Evolutionary conservation across 2,113 vertebrate genomes (phyloP).

Genomic region (Dipodomys ordii): DNA sequence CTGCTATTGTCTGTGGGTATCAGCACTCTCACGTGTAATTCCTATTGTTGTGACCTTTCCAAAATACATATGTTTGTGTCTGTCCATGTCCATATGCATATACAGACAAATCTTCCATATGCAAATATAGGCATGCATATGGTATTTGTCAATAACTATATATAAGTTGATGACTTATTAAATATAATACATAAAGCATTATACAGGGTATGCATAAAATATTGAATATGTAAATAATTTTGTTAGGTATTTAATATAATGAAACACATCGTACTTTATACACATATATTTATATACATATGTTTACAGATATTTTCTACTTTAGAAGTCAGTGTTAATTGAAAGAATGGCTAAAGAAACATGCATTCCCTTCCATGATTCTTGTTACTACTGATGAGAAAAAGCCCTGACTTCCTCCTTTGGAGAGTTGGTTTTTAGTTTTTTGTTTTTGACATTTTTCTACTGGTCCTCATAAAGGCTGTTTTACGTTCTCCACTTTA

Average conservation of each 20-base stretch:
- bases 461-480: neutral
- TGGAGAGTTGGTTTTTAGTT: neutral
- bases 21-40: neutral
- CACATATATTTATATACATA: neutral
- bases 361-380: neutral
- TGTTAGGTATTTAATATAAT: neutral
- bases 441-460: neutral
- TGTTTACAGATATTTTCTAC: neutral
- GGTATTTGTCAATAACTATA: neutral
- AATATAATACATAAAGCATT: neutral
- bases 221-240: neutral
- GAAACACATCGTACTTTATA: too few species aligned
- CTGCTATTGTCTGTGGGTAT: neutral
- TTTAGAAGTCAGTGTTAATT: neutral
- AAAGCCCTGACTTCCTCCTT: neutral
- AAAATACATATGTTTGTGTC: neutral
- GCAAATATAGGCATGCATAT: too few species aligned
- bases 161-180: neutral
- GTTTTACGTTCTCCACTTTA: neutral
- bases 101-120: neutral
- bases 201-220: neutral
- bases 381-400: neutral
- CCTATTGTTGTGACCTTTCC: neutral
- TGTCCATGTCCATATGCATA: neutral
- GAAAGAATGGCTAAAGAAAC: neutral